Base-by-base conservation (phyloP, 2,888 invertebrate species). In the Adelphocoris suturalis region DNA sequence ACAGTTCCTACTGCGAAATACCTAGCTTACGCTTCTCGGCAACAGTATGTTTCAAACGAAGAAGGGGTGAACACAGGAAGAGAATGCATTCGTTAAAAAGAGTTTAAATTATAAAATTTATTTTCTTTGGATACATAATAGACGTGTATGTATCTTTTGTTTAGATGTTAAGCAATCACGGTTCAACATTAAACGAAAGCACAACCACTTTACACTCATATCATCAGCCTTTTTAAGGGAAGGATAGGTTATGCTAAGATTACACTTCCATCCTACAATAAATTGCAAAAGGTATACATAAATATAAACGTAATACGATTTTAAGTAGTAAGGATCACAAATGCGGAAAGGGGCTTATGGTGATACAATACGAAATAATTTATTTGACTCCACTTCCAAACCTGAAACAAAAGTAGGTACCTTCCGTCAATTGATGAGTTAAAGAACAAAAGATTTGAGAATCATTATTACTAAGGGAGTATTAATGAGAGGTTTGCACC, bases 371-470 rank as follows among this genome's bases (percentile, higher is more conserved):
- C 14, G 47, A 78, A 78, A 78, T 78, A 46, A 78, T 68, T 68
- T 12, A 78, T 68, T 68, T 7, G 23, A 23, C 13, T 68, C 68
- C 68, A 68, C 68, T 68, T 68, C 68, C 23, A 68, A 68, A 68
- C 68, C 78, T 78, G 78, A 78, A 78, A 78, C 78, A 78, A 78
- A 47, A 78, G 47, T n/a, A n/a, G n/a, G n/a, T 14, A 78, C 12
- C 14, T 78, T 46, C 7, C 0, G 47, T 78, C 78, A 47, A 46
- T 78, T 47, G 16, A 46, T 78, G 28, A 16, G 68, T 68, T 23
- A 2, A 23, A 11, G 61, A 19, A 19, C 19, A n/a, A 4, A 16
- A 23, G 19, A n/a, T n/a, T n/a, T n/a, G n/a, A n/a, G n/a, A 57
- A 37, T 2, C 37, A 37, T 37, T 37, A 37, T 37, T 37, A 37